Percentiles rank a stretch among this genome's conserved stretches.
Conservation (phyloP, 2,888 invertebrate genomes). For the Thymelicus acteon region DNA sequence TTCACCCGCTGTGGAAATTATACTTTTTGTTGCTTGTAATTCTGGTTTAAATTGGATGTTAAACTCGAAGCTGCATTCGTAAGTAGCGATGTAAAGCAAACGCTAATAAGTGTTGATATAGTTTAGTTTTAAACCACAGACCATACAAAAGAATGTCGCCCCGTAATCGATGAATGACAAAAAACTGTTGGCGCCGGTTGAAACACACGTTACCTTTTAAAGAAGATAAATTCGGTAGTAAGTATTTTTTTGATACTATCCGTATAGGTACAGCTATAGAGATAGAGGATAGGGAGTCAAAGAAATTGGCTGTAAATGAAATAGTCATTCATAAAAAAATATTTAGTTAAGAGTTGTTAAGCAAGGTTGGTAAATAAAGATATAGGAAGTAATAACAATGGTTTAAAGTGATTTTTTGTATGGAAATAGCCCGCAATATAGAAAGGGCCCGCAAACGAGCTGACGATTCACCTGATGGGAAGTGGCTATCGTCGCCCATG, state of each 20-base stretch:
- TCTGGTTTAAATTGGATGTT: not conserved
- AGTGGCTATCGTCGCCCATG: too few relatives aligned
- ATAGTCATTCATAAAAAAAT: not conserved
- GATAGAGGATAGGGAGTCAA: too few relatives aligned
- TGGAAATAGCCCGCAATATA: too few relatives aligned
- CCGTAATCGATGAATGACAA: conserved; percentile 27
- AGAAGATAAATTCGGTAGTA: conserved; percentile 12
- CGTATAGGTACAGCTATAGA: too few relatives aligned
- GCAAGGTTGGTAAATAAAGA: too few relatives aligned
- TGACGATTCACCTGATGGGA: too few relatives aligned
- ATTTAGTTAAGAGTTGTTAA: too few relatives aligned
- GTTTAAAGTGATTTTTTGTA: too few relatives aligned
- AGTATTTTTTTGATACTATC: not conserved
- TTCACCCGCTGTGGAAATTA: not conserved
- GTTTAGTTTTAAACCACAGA: not conserved
- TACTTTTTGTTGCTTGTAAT: not conserved
- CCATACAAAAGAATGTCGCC: conserved; percentile 27
- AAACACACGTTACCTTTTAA: conserved; percentile 8
- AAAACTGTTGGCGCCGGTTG: conserved; percentile 32
- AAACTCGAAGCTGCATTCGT: not conserved
- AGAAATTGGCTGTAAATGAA: not conserved
- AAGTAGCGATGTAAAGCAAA: conserved; percentile 12
- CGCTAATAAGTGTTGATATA: not conserved
- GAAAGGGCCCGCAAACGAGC: too few relatives aligned
- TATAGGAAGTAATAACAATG: too few relatives aligned